Conservation (phyloP, 2,888 invertebrate species). For the Callosobruchus maculatus region DNA sequence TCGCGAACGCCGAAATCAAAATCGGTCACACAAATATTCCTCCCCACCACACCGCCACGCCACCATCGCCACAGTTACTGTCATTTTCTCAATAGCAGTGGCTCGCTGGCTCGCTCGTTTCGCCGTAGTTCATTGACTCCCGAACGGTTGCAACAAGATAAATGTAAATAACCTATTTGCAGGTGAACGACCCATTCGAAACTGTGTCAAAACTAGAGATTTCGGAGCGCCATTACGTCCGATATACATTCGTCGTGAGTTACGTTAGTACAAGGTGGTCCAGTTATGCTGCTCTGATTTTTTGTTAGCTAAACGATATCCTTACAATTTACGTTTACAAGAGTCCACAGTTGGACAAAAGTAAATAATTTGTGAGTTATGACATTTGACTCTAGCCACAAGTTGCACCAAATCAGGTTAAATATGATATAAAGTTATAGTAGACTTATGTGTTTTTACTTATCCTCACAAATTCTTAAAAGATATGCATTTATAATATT, state of each 20-base stretch:
- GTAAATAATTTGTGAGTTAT: too few species aligned
- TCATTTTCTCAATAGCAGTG: not conserved
- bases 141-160: not conserved
- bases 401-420: too few species aligned
- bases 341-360: too few species aligned
- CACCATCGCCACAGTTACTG: not conserved
- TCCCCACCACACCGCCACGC: not conserved
- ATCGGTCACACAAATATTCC: not conserved
- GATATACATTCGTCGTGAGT: not conserved
- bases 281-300: too few species aligned
- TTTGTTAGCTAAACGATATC: too few species aligned
- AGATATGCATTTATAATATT: too few species aligned
- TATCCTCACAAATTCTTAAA: too few species aligned
- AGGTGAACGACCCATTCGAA: not conserved
- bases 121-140: not conserved
- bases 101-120: not conserved
- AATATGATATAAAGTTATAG: too few species aligned
- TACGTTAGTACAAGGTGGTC: not conserved
- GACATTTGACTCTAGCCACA: too few species aligned
- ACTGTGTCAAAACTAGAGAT: not conserved
- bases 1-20: not conserved
- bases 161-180: not conserved
- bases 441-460: too few species aligned
- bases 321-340: too few species aligned
- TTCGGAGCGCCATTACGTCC: not conserved